These are phyloP conservation scores for Rallus limicola DNA, from an alignment of 2,113 vertebrate species.

Conservation along the genomic window DNA sequence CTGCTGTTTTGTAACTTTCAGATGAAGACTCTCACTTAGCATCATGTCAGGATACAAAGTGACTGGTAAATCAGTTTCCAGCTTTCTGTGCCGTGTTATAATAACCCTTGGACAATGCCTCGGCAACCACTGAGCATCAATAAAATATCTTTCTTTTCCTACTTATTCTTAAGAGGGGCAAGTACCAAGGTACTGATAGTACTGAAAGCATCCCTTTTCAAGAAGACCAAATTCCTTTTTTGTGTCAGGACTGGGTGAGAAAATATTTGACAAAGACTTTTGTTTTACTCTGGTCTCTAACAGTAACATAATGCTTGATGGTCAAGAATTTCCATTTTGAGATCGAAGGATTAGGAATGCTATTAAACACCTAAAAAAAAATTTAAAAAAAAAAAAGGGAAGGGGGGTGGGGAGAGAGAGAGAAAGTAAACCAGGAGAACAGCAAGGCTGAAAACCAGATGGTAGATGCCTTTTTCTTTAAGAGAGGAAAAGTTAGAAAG, in stretches of 20 bases:
- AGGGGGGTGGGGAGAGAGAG: too few relatives aligned
- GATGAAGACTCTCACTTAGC: background rate
- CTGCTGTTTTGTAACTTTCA: background rate
- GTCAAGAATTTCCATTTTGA: background rate
- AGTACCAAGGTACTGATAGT: background rate
- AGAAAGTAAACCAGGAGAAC: background rate
- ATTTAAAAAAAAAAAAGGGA: too few relatives aligned
- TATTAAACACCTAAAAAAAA: background rate
- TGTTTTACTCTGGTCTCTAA: background rate
- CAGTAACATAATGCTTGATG: background rate
- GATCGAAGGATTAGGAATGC: background rate
- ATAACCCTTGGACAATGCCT: background rate
- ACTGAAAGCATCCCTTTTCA: background rate
- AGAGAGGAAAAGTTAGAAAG: background rate
- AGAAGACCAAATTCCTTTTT: background rate
- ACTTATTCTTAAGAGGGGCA: background rate
- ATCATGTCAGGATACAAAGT: background rate
- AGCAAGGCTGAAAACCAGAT: conserved; percentile 1
- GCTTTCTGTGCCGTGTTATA: background rate
- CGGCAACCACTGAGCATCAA: background rate
- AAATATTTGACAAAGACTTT: background rate
- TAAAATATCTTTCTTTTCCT: background rate
- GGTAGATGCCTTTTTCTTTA: background rate
- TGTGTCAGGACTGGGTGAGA: background rate
- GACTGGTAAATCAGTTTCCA: rapidly evolving